These are phyloP conservation scores for Augochlorella aurata DNA, from an alignment of 2,888 invertebrate genomes.

Conservation along the genomic window DNA sequence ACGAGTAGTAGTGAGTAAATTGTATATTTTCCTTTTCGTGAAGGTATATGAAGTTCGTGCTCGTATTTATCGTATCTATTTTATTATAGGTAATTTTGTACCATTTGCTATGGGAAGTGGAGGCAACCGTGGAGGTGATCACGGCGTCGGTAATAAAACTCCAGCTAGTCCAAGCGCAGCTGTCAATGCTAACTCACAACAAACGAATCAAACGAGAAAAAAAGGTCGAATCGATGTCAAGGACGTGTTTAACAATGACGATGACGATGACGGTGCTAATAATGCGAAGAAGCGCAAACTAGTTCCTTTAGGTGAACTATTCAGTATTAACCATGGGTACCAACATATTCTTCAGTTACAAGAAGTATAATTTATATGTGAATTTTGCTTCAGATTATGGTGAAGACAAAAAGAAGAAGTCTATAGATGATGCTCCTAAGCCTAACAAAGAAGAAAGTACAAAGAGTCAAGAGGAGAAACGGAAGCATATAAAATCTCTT, in stretches of 20 bases:
- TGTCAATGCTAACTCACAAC: constrained; percentile 69
- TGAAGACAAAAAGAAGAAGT: constrained; percentile 84
- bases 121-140: constrained; percentile 74
- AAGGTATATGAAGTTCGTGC: not conserved
- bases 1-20: constrained; percentile 76
- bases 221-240: constrained; percentile 88
- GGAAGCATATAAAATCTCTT: constrained; percentile 97
- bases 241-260: constrained; percentile 93
- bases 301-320: constrained; percentile 87
- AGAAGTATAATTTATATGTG: not conserved
- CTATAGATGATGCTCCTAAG: constrained; percentile 81
- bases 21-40: not conserved
- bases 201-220: constrained; percentile 84
- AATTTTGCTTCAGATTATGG: constrained; percentile 83
- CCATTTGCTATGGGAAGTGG: constrained; percentile 80
- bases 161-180: constrained; percentile 78
- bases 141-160: constrained; percentile 78
- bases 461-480: constrained; percentile 95
- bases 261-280: constrained; percentile 86
- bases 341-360: not conserved
- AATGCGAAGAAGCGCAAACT: constrained; percentile 89
- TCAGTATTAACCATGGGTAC: not conserved
- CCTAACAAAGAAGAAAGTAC: constrained; percentile 85
- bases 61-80: not conserved
- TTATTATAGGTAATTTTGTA: constrained; percentile 77